Evolutionary conservation across 1,140 invertebrate genomes (phyloP), one percentile per base, ranked within the genome.

Genomic region (Argopecten irradians): DNA sequence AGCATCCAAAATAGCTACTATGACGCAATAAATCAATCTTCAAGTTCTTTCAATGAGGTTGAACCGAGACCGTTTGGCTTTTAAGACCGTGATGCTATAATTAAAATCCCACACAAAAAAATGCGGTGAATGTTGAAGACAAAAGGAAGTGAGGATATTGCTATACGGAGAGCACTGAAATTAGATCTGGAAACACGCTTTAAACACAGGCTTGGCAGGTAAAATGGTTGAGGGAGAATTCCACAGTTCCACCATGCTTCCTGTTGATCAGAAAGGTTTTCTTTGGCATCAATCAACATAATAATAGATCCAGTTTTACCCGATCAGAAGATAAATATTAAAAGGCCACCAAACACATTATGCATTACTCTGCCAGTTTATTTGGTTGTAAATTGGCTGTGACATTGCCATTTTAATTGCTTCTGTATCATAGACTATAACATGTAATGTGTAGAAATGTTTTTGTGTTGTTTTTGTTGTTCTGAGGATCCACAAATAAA

Each of bases 101-200:
- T 71, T 71, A 71, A 71, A 71, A 71, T 71, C 55, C 14, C 8
- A 71, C 55, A 71, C 55, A 71, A n/a, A 71, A 71, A 71, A 28
- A 71, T 71, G 55, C 55, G 7, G 55, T 71, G 55, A 71, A 71
- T 71, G 55, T 71, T 71, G 43, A 28, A 71, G 55, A 71, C 55
- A 11, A 46, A 39, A 46, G 14, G 43, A 14, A 71, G 55, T 22
- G 19, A 71, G 22, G n/a, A 16, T n/a, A n/a, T n/a, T 71, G 43
- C 43, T 71, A 71, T 28, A 28, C 28, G 55, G 55, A 28, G 22
- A 28, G 14, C 0, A 5, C 22, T 28, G 55, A 71, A 28, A 46
- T 22, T 46, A 46, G 43, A 71, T 71, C 55, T 71, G 55, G 14
- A 5, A 71, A 16, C 5, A 28, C 8, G 55, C 55, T 71, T n/a